Percentiles rank a stretch among this genome's conserved stretches.
Conservation (phyloP, 2,113 vertebrate genomes). For the Dissostichus mawsoni region DNA sequence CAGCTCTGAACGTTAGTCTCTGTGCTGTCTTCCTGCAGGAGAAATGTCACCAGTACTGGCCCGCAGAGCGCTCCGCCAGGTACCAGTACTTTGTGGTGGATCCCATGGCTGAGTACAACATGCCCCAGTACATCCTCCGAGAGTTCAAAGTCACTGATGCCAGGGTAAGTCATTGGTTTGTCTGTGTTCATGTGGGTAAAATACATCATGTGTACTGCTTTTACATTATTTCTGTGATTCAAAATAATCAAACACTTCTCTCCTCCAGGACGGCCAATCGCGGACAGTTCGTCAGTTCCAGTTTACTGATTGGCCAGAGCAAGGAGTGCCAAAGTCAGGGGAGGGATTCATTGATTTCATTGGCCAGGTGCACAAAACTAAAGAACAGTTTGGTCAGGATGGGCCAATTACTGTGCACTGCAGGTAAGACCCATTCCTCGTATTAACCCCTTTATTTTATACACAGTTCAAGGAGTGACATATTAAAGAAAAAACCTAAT, state of each 20-base stretch:
- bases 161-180: slow-evolving; percentile 69
- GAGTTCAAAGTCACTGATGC: slow-evolving; percentile 87
- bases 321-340: slow-evolving; percentile 87
- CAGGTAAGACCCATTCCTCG: slow-evolving; percentile 69
- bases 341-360: slow-evolving; percentile 87
- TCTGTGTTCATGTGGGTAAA: not conserved
- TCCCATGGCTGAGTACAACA: slow-evolving; percentile 87
- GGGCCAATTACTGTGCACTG: slow-evolving; percentile 86
- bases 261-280: slow-evolving; percentile 82
- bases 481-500: not conserved
- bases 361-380: slow-evolving; percentile 87
- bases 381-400: slow-evolving; percentile 86
- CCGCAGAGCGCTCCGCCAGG: slow-evolving; percentile 83
- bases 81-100: slow-evolving; percentile 88
- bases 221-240: not conserved
- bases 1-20: slow-evolving; percentile 30
- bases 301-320: slow-evolving; percentile 87
- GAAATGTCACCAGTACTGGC: slow-evolving; percentile 87
- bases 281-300: slow-evolving; percentile 86
- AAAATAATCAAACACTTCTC: not conserved
- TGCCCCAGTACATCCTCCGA: slow-evolving; percentile 86
- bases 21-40: slow-evolving; percentile 70
- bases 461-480: not conserved
- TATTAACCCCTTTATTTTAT: not conserved
- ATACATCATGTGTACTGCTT: not conserved